Evolutionary conservation across 2,113 vertebrate genomes (phyloP).

Genomic region (Antechinus flavipes): DNA sequence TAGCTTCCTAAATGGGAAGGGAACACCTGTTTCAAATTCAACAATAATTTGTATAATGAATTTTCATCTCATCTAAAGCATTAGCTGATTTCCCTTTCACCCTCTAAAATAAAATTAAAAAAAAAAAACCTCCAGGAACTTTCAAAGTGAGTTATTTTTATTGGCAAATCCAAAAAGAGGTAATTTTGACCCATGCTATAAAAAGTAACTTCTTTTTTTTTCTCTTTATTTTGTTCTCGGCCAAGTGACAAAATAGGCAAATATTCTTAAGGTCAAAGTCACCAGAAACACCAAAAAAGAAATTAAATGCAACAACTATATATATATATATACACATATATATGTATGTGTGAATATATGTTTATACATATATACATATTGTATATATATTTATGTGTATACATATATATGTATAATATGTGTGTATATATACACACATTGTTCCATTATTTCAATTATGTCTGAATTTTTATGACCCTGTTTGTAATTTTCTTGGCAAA

Average conservation of each 20-base stretch:
- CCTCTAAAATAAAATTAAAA: constrained; percentile 52
- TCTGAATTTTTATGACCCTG: neutral
- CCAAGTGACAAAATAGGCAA: constrained; percentile 70
- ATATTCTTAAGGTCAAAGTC: constrained; percentile 71
- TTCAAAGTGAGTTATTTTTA: constrained; percentile 77
- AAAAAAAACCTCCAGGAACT: constrained; percentile 71
- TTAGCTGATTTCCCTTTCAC: constrained; percentile 71
- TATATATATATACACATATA: neutral
- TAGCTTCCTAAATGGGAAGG: constrained; percentile 49
- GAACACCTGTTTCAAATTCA: constrained; percentile 72
- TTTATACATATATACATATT: neutral
- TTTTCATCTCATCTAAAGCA: constrained; percentile 77
- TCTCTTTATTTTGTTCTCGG: constrained; percentile 66
- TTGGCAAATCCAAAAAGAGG: constrained; percentile 72
- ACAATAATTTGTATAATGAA: constrained; percentile 73
- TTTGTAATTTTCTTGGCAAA: neutral
- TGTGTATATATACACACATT: neutral
- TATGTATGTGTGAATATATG: too few species aligned
- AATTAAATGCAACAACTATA: constrained; percentile 61
- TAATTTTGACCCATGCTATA: constrained; percentile 72
- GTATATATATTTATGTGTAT: neutral
- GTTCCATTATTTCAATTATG: neutral
- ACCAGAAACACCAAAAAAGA: constrained; percentile 64
- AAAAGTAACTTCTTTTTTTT: constrained; percentile 65
- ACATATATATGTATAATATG: neutral